phyloP scores from a whole-genome alignment of 2,113 vertebrate genomes.

The Cricetomys ansorgei region DNA sequence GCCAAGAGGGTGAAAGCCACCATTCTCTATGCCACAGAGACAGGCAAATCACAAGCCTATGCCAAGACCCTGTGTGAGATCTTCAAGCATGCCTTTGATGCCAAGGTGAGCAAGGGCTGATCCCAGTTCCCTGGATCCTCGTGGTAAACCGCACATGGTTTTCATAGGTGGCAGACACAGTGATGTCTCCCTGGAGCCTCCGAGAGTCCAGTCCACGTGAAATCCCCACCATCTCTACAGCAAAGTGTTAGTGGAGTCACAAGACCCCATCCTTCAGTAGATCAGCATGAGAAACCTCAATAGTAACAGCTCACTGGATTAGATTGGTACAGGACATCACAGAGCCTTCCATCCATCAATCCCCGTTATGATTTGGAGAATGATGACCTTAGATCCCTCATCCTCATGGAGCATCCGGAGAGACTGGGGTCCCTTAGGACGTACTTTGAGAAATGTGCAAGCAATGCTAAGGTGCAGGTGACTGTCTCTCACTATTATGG shows the following conservation, averaged over 20 bases:
- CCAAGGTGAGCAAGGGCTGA: constrained; percentile 90
- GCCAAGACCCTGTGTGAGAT: constrained; percentile 99
- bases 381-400: background rate
- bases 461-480: background rate
- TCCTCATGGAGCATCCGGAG: background rate
- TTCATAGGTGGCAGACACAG: background rate
- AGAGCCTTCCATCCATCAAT: background rate
- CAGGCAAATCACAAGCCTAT: constrained; percentile 97
- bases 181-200: background rate
- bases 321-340: background rate
- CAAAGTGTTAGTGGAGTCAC: background rate
- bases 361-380: background rate
- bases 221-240: background rate
- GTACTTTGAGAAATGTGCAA: background rate
- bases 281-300: background rate
- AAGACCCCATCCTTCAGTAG: background rate
- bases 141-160: too few species aligned
- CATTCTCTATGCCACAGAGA: constrained; percentile 97
- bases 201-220: background rate
- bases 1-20: constrained; percentile 99
- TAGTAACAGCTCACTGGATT: background rate
- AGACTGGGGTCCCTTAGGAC: background rate
- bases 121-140: accelerated
- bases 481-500: background rate
- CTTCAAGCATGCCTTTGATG: constrained; percentile 99